These are phyloP conservation scores for Heliconius himera DNA, from an alignment of 1,140 invertebrate species.

Conservation along the genomic window DNA sequence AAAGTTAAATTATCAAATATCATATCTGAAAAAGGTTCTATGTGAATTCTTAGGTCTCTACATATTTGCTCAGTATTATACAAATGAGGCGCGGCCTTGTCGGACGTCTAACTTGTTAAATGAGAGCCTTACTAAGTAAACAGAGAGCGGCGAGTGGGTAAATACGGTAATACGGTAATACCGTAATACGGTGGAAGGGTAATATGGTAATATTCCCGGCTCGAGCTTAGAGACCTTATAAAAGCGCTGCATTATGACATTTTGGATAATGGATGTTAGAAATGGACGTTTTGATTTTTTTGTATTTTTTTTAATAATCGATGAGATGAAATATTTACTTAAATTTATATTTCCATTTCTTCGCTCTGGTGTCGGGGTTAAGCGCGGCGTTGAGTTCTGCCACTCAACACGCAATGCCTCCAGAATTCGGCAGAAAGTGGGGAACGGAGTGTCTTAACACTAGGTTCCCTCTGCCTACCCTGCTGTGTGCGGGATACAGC, in stretches of 20 bases:
- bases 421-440: too few species aligned
- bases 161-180: conserved; percentile 54
- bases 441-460: too few species aligned
- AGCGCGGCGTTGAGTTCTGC: too few species aligned
- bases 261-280: not conserved
- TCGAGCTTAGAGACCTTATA: not conserved
- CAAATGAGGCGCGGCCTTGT: conserved; percentile 65
- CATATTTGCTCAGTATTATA: conserved; percentile 69
- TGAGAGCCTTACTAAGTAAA: conserved; percentile 67
- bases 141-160: conserved; percentile 50
- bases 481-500: too few species aligned
- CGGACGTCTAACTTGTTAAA: conserved; percentile 68
- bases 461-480: too few species aligned
- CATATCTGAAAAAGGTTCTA: not conserved
- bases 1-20: conserved; percentile 13
- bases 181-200: conserved; percentile 28
- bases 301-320: not conserved
- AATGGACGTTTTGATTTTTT: not conserved
- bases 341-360: too few species aligned
- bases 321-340: too few species aligned
- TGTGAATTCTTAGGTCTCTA: not conserved
- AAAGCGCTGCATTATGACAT: conserved; percentile 13
- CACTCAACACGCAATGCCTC: too few species aligned
- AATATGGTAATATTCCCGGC: conserved; percentile 45
- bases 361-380: too few species aligned